Evolutionary conservation across 2,888 invertebrate species (phyloP).

Genomic region (Platypus cylindrus): DNA sequence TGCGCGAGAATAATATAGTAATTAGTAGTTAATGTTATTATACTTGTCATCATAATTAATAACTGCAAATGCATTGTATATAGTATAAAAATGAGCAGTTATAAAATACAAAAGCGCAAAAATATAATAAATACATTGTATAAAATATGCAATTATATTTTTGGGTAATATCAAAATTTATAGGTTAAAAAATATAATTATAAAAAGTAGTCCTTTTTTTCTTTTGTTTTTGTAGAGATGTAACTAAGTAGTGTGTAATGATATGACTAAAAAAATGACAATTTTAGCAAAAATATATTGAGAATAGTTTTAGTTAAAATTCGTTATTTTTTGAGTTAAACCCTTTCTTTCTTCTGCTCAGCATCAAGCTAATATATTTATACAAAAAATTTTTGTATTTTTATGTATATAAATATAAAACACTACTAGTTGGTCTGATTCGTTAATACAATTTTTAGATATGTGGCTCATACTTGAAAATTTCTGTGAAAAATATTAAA

Average conservation of each 20-base stretch:
- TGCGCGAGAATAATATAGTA: no score
- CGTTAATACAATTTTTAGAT: conserved; percentile 27
- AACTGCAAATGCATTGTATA: no score
- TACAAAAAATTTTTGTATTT: conserved; percentile 27
- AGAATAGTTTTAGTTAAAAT: conserved; percentile 16
- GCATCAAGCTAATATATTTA: conserved; percentile 29
- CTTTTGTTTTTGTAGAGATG: no score
- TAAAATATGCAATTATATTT: no score
- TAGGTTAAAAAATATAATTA: no score
- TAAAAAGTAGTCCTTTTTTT: no score
- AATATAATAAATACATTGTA: no score
- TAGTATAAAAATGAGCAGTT: conserved; percentile 10
- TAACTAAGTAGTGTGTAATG: conserved; percentile 16
- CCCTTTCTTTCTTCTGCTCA: conserved; percentile 25
- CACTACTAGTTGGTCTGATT: conserved; percentile 23
- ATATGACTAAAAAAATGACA: conserved; percentile 25
- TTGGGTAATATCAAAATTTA: no score
- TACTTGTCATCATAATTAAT: no score
- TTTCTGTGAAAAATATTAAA: neutral
- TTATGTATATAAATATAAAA: no score
- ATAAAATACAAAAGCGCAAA: conserved; percentile 9
- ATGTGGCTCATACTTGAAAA: conserved; percentile 25
- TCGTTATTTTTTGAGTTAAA: conserved; percentile 16
- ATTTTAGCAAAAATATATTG: conserved; percentile 25
- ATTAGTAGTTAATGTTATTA: conserved; percentile 6